Evolutionary conservation across 2,888 invertebrate species (phyloP).

Genomic region (Microctonus hyperodae): DNA sequence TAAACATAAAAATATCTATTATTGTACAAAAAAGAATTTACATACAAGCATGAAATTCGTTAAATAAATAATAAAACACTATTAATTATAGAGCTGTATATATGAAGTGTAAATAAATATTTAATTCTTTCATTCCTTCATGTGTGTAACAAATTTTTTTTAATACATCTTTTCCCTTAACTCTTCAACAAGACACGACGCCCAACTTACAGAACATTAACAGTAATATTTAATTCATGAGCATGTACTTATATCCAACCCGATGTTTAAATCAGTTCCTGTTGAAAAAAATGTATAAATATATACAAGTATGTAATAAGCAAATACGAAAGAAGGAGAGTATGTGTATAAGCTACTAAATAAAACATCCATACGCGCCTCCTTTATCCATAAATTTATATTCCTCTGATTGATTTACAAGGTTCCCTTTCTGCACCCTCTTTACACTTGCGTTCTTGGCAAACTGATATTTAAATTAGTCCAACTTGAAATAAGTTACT

Average conservation of each 20-base stretch:
- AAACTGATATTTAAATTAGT: conserved; percentile 64
- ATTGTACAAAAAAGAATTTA: too few species aligned
- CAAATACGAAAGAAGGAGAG: conserved; percentile 34
- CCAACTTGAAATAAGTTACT: conserved; percentile 56
- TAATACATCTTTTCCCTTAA: neutral
- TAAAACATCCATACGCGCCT: conserved; percentile 61
- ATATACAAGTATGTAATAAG: too few species aligned
- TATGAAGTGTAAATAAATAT: too few species aligned
- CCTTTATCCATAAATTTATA: conserved; percentile 60
- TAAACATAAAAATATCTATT: neutral
- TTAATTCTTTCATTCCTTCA: neutral
- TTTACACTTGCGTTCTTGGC: conserved; percentile 39
- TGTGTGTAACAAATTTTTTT: conserved; percentile 5
- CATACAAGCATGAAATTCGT: too few species aligned
- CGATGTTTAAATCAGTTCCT: conserved; percentile 12
- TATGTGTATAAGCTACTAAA: conserved; percentile 57
- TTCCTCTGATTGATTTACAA: conserved; percentile 61
- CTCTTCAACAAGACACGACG: conserved; percentile 53
- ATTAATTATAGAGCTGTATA: too few species aligned
- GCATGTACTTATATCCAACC: conserved; percentile 28
- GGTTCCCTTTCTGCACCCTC: conserved; percentile 46
- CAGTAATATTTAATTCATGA: conserved; percentile 63
- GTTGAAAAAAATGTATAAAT: conserved; percentile 16
- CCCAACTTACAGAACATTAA: conserved; percentile 59
- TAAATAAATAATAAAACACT: too few species aligned